phyloP scores from a whole-genome alignment of 2,797 vertebrate species.

The Coilia nasus region DNA sequence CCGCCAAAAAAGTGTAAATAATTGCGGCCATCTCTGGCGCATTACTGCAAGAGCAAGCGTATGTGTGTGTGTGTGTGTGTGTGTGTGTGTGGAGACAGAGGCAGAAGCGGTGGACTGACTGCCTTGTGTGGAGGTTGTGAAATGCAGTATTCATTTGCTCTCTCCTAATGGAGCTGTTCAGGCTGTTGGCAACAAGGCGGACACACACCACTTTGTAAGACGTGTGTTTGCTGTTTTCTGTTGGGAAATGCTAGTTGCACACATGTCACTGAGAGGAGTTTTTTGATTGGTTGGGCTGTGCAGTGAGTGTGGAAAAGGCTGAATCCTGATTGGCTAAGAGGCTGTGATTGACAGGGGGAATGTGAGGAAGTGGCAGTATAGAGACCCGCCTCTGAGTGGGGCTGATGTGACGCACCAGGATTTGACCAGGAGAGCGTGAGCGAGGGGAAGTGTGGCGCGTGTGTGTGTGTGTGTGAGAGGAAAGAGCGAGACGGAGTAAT shows the following conservation, averaged over 20 bases:
- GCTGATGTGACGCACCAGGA: background rate
- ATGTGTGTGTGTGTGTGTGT: no score
- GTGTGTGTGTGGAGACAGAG: conserved; percentile 40
- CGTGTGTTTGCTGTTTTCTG: background rate
- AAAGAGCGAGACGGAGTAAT: conserved; percentile 29
- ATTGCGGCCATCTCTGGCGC: conserved; percentile 49
- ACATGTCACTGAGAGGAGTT: background rate
- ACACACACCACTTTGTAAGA: background rate
- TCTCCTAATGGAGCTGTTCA: background rate
- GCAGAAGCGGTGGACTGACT: background rate
- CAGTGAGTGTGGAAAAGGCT: background rate
- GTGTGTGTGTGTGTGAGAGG: conserved; percentile 34
- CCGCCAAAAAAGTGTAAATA: conserved; percentile 39
- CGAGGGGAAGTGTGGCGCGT: conserved; percentile 25
- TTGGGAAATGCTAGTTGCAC: background rate
- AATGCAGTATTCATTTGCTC: conserved; percentile 1
- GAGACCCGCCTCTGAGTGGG: background rate
- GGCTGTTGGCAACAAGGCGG: background rate
- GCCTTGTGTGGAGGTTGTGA: background rate
- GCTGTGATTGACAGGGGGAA: background rate
- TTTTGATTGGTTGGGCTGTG: background rate
- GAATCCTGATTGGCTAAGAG: background rate
- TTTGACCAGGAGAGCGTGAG: background rate
- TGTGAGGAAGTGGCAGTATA: background rate
- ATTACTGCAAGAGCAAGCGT: conserved; percentile 28